Evolutionary conservation across 1,140 invertebrate species (phyloP), one percentile per base, ranked within the genome.

Genomic region (Halesus radiatus): DNA sequence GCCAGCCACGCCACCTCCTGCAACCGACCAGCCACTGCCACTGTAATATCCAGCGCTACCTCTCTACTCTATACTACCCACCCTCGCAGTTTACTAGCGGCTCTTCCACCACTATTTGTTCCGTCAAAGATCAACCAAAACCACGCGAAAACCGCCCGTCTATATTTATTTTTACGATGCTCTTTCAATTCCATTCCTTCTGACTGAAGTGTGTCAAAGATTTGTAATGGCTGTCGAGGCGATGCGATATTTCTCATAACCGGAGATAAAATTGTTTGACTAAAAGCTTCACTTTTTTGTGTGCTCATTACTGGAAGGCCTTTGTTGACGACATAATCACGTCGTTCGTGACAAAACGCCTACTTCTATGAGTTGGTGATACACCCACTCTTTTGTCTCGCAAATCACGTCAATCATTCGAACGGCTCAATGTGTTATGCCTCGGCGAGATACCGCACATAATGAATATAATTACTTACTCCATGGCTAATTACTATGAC

Each of bases 1-100:
- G 45, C 62, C 58, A 37, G 20, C 20, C 76, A 78, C 76, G 76
- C 22, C 50, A 70, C 50, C 15, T 50, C 74, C 50, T 60, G 32
- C 29, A 50, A 50, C 32, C 18, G 8, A 45, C 37, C 37, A 45
- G 13, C 37, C 37, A 45, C 37, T 13, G 37, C 37, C 37, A 45
- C 37, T 45, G 37, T 10, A 45, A 45, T 45, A 45, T 7, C 37
- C 37, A 45, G 8, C 10, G 37, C 10, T 45, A 45, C 37, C 37
- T 45, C 37, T 45, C 37, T 13, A 45, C 10, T 45, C 10, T 45
- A 10, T 45, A 45, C 37, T 45, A 45, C 37, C 37, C 13, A 45
- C 37, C 18, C 20, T 23, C 22, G 22, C 4, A 60, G 58, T 60
- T n/a, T n/a, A n/a, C 20, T 20, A 18, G 8, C 26, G 58, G 23